Evolutionary conservation across 1,140 invertebrate genomes (phyloP).

Genomic region (Sarcophaga bullata): DNA sequence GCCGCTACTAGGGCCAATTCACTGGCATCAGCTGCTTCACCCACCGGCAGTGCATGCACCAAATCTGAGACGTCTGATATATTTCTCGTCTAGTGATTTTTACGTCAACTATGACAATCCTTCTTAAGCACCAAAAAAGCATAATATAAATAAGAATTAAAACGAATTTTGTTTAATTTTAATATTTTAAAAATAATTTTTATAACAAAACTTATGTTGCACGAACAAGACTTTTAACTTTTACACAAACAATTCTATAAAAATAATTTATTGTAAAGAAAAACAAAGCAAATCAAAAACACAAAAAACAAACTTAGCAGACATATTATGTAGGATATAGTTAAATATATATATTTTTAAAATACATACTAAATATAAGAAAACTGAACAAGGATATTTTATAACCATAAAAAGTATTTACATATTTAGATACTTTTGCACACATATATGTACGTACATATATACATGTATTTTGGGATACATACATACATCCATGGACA

Average conservation of each 20-base stretch:
- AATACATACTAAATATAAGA: no score
- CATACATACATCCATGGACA: no score
- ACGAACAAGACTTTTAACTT: slow-evolving; percentile 2
- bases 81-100: slow-evolving; percentile 58
- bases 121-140: background rate
- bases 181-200: background rate
- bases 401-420: no score
- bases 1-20: slow-evolving; percentile 78
- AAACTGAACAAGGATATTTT: no score
- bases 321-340: no score
- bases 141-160: background rate
- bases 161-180: background rate
- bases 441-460: background rate
- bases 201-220: background rate
- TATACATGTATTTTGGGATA: background rate
- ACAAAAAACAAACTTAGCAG: no score
- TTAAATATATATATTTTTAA: no score
- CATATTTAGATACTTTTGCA: background rate
- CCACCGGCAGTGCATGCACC: slow-evolving; percentile 76
- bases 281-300: no score
- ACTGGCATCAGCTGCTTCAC: slow-evolving; percentile 75
- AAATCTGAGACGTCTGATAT: slow-evolving; percentile 70
- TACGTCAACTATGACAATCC: background rate
- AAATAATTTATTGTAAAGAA: no score
- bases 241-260: background rate